Conservation (phyloP, 2,888 invertebrate species). For the Ptychoptera contaminata region DNA sequence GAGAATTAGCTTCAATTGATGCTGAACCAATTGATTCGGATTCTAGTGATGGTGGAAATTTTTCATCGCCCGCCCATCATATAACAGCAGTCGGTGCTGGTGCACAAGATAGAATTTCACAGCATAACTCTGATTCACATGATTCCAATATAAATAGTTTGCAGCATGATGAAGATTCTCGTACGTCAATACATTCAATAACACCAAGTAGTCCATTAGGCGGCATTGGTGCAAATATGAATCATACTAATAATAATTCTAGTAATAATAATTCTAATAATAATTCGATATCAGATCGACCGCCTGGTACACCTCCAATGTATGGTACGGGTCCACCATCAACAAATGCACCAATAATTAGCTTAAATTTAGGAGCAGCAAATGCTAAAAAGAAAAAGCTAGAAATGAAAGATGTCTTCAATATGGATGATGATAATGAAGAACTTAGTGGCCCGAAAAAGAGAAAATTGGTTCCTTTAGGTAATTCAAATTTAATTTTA, state of each 20-base stretch:
- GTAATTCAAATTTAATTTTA: slow-evolving; percentile 26
- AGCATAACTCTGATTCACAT: slow-evolving; percentile 1
- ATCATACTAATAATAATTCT: slow-evolving; percentile 10
- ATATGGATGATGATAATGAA: slow-evolving; percentile 64
- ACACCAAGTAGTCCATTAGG: slow-evolving; percentile 12
- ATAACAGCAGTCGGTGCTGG: neutral
- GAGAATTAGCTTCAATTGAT: slow-evolving; percentile 47
- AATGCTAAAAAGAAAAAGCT: slow-evolving; percentile 51
- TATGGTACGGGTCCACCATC: neutral
- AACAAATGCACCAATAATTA: slow-evolving; percentile 27
- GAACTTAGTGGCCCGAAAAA: slow-evolving; percentile 40
- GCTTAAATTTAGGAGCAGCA: slow-evolving; percentile 28
- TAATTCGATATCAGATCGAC: slow-evolving; percentile 8
- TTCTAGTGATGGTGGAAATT: slow-evolving; percentile 31
- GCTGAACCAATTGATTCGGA: slow-evolving; percentile 63
- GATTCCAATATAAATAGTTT: neutral
- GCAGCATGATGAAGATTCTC: slow-evolving; percentile 28
- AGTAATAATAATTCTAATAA: slow-evolving; percentile 11
- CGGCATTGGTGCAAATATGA: no score
- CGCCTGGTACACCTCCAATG: slow-evolving; percentile 20
- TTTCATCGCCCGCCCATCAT: slow-evolving; percentile 4
- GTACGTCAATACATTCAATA: slow-evolving; percentile 26
- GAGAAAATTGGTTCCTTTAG: slow-evolving; percentile 63
- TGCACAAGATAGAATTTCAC: neutral
- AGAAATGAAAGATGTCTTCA: slow-evolving; percentile 72